phyloP scores from a whole-genome alignment of 2,888 invertebrate genomes.

The Hyposoter didymator region DNA sequence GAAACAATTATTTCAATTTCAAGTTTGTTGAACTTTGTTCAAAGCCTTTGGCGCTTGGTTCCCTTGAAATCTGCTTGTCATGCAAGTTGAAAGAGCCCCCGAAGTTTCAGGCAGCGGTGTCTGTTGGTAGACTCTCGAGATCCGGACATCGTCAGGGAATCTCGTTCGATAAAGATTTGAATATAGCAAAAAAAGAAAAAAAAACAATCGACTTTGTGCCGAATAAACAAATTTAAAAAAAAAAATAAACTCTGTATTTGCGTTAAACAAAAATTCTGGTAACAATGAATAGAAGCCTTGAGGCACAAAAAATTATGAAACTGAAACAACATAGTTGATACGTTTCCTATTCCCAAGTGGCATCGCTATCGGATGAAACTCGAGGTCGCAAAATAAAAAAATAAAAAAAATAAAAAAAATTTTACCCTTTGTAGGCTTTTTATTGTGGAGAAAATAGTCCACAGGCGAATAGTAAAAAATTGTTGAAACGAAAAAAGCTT shows the following conservation, averaged over 20 bases:
- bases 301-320: not conserved
- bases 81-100: not conserved
- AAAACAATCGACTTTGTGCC: not conserved
- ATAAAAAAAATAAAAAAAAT: not conserved
- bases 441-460: not conserved
- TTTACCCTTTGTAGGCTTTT: not conserved
- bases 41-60: not conserved
- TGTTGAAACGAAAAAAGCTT: not conserved
- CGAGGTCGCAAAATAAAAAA: not conserved
- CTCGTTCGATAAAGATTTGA: not conserved
- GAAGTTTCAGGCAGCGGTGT: not conserved
- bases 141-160: not conserved
- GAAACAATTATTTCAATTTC: not conserved
- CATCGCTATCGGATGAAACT: not conserved
- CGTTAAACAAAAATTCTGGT: not conserved
- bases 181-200: not conserved
- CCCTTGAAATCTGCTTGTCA: not conserved
- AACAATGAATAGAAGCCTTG: not conserved
- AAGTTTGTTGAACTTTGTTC: not conserved
- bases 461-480: not conserved
- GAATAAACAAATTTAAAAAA: not conserved
- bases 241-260: not conserved
- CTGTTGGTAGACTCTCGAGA: not conserved
- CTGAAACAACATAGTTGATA: not conserved
- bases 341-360: not conserved